These are phyloP conservation scores for Zaprionus africanus DNA, from an alignment of 1,140 invertebrate genomes.

Conservation along the genomic window DNA sequence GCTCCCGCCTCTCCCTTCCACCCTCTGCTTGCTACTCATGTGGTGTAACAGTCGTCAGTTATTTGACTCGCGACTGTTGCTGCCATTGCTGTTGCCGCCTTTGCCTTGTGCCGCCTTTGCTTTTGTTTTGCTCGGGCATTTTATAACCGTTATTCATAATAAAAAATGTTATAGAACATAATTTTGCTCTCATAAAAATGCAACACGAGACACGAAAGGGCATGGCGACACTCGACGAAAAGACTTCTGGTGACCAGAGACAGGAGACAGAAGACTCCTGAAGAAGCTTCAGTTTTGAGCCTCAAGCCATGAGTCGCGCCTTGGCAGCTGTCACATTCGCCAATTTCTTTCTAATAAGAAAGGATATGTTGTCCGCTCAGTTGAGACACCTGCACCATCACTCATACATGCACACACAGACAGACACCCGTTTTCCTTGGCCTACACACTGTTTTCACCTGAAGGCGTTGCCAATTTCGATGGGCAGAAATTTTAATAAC, in stretches of 20 bases:
- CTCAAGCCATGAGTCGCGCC: neutral
- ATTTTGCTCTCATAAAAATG: slow-evolving; percentile 84
- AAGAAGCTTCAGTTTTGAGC: neutral
- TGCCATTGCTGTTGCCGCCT: slow-evolving; percentile 8
- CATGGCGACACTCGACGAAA: slow-evolving; percentile 8
- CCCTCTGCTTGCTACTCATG: slow-evolving; percentile 25
- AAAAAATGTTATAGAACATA: slow-evolving; percentile 84
- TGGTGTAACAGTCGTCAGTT: slow-evolving; percentile 24
- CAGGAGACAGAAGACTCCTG: neutral
- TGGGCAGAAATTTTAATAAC: slow-evolving; percentile 78
- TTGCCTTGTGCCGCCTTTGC: slow-evolving; percentile 11
- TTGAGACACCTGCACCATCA: neutral
- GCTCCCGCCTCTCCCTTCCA: neutral
- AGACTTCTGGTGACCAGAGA: neutral
- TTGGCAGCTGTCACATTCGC: slow-evolving; percentile 27
- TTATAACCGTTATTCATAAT: slow-evolving; percentile 84
- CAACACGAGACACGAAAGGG: slow-evolving; percentile 51
- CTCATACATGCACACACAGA: neutral
- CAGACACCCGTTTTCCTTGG: slow-evolving; percentile 8
- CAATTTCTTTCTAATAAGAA: slow-evolving; percentile 82
- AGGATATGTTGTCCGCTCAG: slow-evolving; percentile 27
- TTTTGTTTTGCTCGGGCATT: slow-evolving; percentile 65
- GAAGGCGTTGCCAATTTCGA: slow-evolving; percentile 45
- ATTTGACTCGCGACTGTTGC: slow-evolving; percentile 74
- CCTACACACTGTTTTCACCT: slow-evolving; percentile 12